Percentiles rank a stretch among this genome's conserved stretches.
Conservation (phyloP, 2,888 invertebrate species). For the Epirrita christyi region DNA sequence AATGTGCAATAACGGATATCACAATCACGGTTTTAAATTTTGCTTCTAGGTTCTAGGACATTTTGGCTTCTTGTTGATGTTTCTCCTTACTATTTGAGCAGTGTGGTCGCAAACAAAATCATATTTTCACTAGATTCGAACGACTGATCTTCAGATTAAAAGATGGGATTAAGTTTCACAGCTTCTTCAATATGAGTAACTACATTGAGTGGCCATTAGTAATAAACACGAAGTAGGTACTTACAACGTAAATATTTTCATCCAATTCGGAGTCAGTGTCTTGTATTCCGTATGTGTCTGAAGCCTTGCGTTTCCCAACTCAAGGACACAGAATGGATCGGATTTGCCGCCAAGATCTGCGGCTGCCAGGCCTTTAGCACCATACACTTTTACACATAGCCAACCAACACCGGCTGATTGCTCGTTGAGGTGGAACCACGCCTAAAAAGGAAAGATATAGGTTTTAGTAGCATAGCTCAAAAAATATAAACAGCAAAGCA, state of each 20-base stretch:
- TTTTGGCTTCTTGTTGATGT: too few species aligned
- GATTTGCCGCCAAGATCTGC: conserved; percentile 99
- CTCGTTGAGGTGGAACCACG: conserved; percentile 82
- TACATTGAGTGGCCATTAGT: too few species aligned
- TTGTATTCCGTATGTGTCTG: conserved; percentile 99
- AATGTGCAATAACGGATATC: too few species aligned
- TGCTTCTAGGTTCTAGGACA: too few species aligned
- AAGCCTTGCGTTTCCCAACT: conserved; percentile 96
- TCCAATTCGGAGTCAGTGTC: conserved; percentile 98
- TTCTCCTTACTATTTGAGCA: too few species aligned
- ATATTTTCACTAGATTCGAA: too few species aligned
- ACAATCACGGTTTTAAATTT: too few species aligned
- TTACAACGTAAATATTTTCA: conserved; percentile 99
- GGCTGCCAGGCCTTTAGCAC: conserved; percentile 93
- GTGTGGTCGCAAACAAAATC: too few species aligned
- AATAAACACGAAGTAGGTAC: conserved; percentile 58
- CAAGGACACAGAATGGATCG: conserved; percentile 99
- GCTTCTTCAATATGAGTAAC: too few species aligned
- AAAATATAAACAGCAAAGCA: too few species aligned
- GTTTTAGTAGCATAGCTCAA: background rate
- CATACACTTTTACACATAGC: conserved; percentile 96
- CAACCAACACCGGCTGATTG: conserved; percentile 93
- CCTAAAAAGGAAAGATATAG: conserved; percentile 67
- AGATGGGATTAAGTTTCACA: too few species aligned
- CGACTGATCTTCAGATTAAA: too few species aligned